Evolutionary conservation across 2,797 vertebrate genomes (phyloP), one percentile per base, ranked within the genome.

Genomic region (Acanthopagrus latus): DNA sequence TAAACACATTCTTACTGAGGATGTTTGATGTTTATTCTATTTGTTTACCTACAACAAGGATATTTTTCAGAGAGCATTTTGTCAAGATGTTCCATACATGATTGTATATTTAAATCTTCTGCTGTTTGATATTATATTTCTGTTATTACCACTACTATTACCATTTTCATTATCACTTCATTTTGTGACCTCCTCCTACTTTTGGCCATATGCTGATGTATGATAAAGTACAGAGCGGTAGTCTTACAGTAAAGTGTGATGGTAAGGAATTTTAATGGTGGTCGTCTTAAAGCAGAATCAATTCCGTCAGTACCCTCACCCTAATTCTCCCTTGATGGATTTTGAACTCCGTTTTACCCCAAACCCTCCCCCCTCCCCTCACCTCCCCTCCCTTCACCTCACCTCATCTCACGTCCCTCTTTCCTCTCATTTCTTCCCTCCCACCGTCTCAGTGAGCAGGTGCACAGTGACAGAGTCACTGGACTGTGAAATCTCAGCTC

Each of bases 391-490:
- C 27, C 27, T 3, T 25, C 3, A 2, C 25, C 27, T 27, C 27
- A 27, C 27, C 67, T 80, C 72, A 81, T 52, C 76, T 86, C 66
- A 38, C 62, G 70, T 73, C 69, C 54, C 46, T 72, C 63, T 66
- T 67, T 70, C 48, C 69, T 70, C 76, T 83, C 54, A 60, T 83
- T 69, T 58, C 66, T 72, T 74, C 78, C 62, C 79, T 72, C 81
- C 57, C 75, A 57, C 70, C 29, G 41, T 87, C 68, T 80, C 58
- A 29, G 84, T 69, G 86, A 90, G 91, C 90, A 94, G 93, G 93
- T 94, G 92, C 89, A 93, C 87, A 56, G 86, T 82, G 88, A 92
- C 88, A 89, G 80, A 92, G 64, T 83, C 91, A 88, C 76, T 92
- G 91, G 92, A 79, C 90, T 78, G 89, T 91, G 90, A 93, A 92